Evolutionary conservation across 2,113 vertebrate genomes (phyloP).

Genomic region (Lonchura striata): DNA sequence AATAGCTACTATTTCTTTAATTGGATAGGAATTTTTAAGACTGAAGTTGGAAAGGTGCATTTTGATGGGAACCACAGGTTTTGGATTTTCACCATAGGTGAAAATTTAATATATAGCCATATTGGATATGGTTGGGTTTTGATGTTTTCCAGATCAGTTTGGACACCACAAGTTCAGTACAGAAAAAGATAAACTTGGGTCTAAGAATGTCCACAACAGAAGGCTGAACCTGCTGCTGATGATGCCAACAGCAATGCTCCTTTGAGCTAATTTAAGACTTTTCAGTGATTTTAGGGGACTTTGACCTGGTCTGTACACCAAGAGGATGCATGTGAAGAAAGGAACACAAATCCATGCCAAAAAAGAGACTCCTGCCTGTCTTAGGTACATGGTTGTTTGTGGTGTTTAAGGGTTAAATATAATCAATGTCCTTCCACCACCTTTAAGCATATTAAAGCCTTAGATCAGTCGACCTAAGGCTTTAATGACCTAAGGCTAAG

Average conservation of each 20-base stretch:
- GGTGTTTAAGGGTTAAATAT: neutral
- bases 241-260: neutral
- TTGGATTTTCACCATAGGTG: neutral
- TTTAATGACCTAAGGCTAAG: no score
- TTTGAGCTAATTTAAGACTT: neutral
- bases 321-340: neutral
- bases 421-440: neutral
- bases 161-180: neutral
- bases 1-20: neutral
- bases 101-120: neutral
- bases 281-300: neutral
- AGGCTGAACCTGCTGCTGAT: neutral
- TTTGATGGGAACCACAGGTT: neutral
- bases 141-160: neutral
- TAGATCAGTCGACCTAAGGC: no score
- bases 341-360: neutral
- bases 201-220: neutral
- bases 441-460: neutral
- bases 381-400: rapidly evolving
- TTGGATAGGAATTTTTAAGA: neutral
- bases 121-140: neutral
- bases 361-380: neutral
- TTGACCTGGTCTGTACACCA: neutral
- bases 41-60: neutral
- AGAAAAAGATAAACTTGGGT: neutral